Evolutionary conservation across 2,113 vertebrate genomes (phyloP), one percentile per base, ranked within the genome.

Genomic region (Gobius niger): DNA sequence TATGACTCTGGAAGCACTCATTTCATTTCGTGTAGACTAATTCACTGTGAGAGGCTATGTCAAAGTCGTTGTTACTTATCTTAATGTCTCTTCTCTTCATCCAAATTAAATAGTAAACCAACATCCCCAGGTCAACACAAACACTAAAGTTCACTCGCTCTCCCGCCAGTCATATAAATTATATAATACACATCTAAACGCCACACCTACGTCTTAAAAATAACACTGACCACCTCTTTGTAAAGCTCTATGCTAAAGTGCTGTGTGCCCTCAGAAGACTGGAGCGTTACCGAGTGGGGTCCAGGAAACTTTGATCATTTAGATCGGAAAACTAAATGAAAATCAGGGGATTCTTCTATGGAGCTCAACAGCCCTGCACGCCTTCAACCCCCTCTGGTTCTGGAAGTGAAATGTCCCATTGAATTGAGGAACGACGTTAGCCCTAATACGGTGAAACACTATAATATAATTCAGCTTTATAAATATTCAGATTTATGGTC

Each of bases 171-270:
- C n/a, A 60, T n/a, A 42, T 42, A 60, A 42, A 3, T 3, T 15
- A 42, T 14, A 60, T 2, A 16, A 16, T 44, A 60, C 40, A 60
- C n/a, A 60, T 60, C 40, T 59, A 59, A 59, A 59, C 2, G 34
- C 13, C 56, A 59, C 3, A 5, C 7, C 14, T 42, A n/a, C 57
- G 9, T 41, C 40, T 34, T 14, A 4, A n/a, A 60, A 60, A 15
- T 42, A 60, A 42, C 34, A 15, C 42, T n/a, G 40, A 60, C 14
- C 57, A 10, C 7, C 6, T 57, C 12, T 56, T 40, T 57, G 54
- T 44, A 60, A 60, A 60, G 57, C 44, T 46, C 44, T 46, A 6
- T 13, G 10, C 82, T 65, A 89, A 88, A 88, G 86, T 82, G 87
- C 86, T 73, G 2, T 42, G 65, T 77, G 61, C 61, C 42, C 44